Evolutionary conservation across 1,140 invertebrate species (phyloP), one percentile per base, ranked within the genome.

Genomic region (Drosophila setifemur): DNA sequence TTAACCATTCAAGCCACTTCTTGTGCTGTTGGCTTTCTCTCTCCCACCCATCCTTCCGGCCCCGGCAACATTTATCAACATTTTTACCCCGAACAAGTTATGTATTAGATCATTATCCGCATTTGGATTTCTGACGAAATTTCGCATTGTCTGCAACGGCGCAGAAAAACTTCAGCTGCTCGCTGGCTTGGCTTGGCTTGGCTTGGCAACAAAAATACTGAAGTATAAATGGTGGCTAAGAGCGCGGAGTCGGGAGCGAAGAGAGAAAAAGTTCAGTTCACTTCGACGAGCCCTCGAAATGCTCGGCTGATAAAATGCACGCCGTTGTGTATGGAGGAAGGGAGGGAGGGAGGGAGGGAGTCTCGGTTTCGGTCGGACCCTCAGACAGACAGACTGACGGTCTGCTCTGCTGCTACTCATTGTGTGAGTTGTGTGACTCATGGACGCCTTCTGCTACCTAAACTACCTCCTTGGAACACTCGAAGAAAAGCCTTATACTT

Each of bases 81-180:
- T 71, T 83, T 81, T 77, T 78, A 73, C 70, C 47, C 73, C 77
- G 76, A 81, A 76, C 76, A 87, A 86, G 75, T 81, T 86, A 81
- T 85, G 79, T 85, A 83, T 86, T 86, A 86, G 81, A 86, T 86
- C 81, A 86, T 87, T 87, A 86, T 86, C 81, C 79, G 82, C 63
- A 82, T 86, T 86, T 86, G 81, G 82, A 81, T 87, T 86, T 86
- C 81, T 87, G 81, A 87, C 74, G 81, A 86, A 86, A 87, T 86
- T 86, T 79, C 79, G 79, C 79, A 83, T 83, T 85, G 79, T 85
- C 81, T 85, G 81, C 79, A 85, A 55, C 76, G 29, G 23, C 48
- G 66, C 72, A 54, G 43, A 78, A 78, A 49, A 52, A 58, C 61
- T 66, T 66, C 61, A 66, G 61, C 61, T 64, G 60, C 60, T 50